Conservation (phyloP, 2,797 vertebrate genomes). For the Arctocebus calabarensis region DNA sequence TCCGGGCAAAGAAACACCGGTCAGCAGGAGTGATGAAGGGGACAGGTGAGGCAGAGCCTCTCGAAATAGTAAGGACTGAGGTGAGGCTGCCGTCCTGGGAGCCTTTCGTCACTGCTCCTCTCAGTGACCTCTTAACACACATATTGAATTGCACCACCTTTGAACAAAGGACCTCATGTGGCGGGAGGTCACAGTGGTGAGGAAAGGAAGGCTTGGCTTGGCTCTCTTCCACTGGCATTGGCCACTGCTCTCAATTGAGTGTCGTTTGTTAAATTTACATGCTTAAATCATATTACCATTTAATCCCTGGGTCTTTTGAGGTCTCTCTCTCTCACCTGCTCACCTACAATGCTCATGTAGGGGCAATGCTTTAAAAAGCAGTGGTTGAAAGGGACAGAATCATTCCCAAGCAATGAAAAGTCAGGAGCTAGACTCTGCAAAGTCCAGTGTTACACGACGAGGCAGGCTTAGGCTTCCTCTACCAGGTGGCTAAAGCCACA, state of each 20-base stretch:
- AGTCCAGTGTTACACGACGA: background rate
- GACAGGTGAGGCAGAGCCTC: conserved; percentile 67
- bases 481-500: background rate
- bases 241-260: background rate
- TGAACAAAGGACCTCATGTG: background rate
- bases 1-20: conserved; percentile 49
- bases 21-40: conserved; percentile 53
- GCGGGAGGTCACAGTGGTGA: background rate
- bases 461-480: background rate
- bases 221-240: background rate
- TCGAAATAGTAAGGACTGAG: conserved; percentile 64
- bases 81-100: conserved; percentile 53
- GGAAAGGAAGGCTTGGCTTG: background rate
- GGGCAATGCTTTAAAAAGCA: background rate
- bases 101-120: background rate
- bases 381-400: background rate
- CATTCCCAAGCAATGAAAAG: background rate
- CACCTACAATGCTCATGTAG: too few relatives aligned
- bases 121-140: conserved; percentile 69
- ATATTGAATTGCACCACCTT: conserved; percentile 33
- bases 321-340: background rate
- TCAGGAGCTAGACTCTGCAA: background rate
- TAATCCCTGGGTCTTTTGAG: conserved; percentile 14
- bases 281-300: background rate
- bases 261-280: conserved; percentile 6